Evolutionary conservation across 1,140 invertebrate genomes (phyloP).

Genomic region (Marisa cornuarietis): DNA sequence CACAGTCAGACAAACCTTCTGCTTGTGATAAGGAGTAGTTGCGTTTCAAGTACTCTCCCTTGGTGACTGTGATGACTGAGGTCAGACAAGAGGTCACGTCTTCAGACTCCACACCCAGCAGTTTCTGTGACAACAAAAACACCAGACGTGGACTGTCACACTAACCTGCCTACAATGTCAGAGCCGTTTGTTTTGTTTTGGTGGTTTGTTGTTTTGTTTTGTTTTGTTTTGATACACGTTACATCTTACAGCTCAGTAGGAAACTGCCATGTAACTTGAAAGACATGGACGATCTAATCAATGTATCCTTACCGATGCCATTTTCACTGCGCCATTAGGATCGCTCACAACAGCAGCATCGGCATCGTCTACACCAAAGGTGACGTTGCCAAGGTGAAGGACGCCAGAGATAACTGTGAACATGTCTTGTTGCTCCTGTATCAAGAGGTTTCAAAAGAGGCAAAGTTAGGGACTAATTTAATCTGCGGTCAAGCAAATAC

Average conservation of each 20-base stretch:
- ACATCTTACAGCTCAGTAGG: constrained; percentile 12
- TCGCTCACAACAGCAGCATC: constrained; percentile 43
- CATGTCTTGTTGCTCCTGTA: constrained; percentile 59
- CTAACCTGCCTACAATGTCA: too few relatives aligned
- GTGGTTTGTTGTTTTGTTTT: neutral
- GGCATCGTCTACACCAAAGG: constrained; percentile 55
- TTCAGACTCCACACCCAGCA: constrained; percentile 78
- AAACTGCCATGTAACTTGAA: neutral
- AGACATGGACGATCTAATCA: neutral
- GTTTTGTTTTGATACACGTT: neutral
- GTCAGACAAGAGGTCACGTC: constrained; percentile 85
- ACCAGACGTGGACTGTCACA: too few relatives aligned
- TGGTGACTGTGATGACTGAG: constrained; percentile 80
- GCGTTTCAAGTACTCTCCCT: constrained; percentile 73
- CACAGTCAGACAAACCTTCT: constrained; percentile 43
- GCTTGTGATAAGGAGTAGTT: constrained; percentile 55
- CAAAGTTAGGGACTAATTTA: neutral
- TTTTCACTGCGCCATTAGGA: constrained; percentile 37
- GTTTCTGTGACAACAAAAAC: constrained; percentile 65
- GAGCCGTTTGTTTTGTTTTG: too few relatives aligned
- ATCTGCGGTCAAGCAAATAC: neutral
- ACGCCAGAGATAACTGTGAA: constrained; percentile 59
- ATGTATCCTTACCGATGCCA: constrained; percentile 33
- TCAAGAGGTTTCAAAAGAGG: neutral
- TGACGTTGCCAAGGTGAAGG: constrained; percentile 60